phyloP scores from a whole-genome alignment of 2,888 invertebrate species.

The Isotomurus palustris region DNA sequence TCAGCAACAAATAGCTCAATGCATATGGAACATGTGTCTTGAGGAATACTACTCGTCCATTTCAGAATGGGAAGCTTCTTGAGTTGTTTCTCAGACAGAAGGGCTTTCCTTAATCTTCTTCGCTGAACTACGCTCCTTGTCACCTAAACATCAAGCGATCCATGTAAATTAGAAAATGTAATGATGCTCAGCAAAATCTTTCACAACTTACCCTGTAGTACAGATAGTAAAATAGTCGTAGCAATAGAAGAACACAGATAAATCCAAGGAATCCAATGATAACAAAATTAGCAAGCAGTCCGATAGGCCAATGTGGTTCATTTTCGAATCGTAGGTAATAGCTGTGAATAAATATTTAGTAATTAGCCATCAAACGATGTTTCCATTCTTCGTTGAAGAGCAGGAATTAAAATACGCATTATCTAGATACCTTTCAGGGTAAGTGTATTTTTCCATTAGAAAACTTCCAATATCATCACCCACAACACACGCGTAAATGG shows the following conservation, averaged over 20 bases:
- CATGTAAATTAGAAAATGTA: background rate
- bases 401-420: background rate
- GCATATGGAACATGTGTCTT: slow-evolving; percentile 40
- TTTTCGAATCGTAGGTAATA: slow-evolving; percentile 32
- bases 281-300: slow-evolving; percentile 34
- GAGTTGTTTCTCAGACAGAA: slow-evolving; percentile 30
- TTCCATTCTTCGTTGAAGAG: background rate
- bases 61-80: slow-evolving; percentile 36
- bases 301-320: slow-evolving; percentile 32
- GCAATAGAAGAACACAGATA: slow-evolving; percentile 22
- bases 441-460: slow-evolving; percentile 26
- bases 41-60: slow-evolving; percentile 33
- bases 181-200: background rate
- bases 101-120: slow-evolving; percentile 65
- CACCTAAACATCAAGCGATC: slow-evolving; percentile 14
- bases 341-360: slow-evolving; percentile 16
- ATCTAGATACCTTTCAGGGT: slow-evolving; percentile 26
- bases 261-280: slow-evolving; percentile 32
- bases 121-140: slow-evolving; percentile 28
- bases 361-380: background rate
- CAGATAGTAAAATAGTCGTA: slow-evolving; percentile 26
- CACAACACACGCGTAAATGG: slow-evolving; percentile 31
- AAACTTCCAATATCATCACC: slow-evolving; percentile 29
- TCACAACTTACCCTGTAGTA: slow-evolving; percentile 21
- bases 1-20: slow-evolving; percentile 33